These are phyloP conservation scores for Solenopsis invicta DNA, from an alignment of 1,140 invertebrate genomes.

Conservation along the genomic window DNA sequence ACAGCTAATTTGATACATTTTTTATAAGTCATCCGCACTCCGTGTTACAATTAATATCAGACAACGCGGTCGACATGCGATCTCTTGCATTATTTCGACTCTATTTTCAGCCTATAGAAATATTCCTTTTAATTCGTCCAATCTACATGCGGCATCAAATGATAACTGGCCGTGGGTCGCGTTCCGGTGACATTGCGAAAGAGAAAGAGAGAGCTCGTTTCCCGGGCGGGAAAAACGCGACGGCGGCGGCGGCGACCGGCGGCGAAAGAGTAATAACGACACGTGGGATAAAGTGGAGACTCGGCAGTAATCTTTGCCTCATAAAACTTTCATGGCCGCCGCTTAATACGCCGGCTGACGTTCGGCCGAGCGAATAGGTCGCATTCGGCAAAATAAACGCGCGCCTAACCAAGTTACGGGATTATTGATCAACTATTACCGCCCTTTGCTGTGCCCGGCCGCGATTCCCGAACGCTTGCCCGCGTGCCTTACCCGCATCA, in stretches of 20 bases:
- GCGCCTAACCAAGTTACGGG: constrained; percentile 57
- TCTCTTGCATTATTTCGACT: background rate
- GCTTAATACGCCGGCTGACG: constrained; percentile 38
- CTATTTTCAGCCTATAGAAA: background rate
- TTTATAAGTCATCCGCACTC: background rate
- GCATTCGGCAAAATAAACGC: constrained; percentile 53
- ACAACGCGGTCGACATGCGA: background rate
- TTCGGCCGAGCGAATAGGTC: constrained; percentile 48
- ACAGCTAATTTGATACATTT: background rate
- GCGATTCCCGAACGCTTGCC: constrained; percentile 73
- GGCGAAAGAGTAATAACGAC: constrained; percentile 42
- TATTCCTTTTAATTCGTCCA: background rate
- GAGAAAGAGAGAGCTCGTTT: background rate
- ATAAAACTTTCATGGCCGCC: constrained; percentile 48
- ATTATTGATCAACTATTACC: constrained; percentile 72
- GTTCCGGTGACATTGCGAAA: background rate
- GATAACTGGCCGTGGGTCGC: background rate
- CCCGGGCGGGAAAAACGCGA: background rate
- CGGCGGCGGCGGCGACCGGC: background rate
- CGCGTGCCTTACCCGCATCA: constrained; percentile 72
- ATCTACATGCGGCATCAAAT: background rate
- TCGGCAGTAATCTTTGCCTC: constrained; percentile 55
- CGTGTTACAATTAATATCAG: background rate
- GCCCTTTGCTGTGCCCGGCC: constrained; percentile 66
- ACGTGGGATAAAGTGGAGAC: constrained; percentile 38